phyloP scores from a whole-genome alignment of 2,113 vertebrate species.

The Melanocharis versteri region DNA sequence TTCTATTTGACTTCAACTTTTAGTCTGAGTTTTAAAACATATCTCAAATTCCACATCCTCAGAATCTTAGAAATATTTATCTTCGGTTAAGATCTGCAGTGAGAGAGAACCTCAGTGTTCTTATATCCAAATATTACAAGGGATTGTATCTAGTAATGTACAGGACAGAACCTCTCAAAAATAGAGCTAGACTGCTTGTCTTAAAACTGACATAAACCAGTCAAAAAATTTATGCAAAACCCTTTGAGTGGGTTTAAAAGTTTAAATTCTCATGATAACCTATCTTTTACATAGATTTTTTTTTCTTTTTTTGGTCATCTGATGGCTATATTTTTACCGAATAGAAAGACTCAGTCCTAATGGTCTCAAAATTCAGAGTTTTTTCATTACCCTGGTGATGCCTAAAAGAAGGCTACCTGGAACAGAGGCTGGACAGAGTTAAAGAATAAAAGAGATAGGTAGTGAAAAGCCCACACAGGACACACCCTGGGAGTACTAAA shows the following conservation, averaged over 20 bases:
- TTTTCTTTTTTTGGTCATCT: not conserved
- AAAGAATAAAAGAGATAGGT: no score
- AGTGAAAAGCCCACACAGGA: no score
- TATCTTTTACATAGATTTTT: not conserved
- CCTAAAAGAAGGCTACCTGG: no score
- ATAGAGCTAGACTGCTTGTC: not conserved
- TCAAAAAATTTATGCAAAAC: not conserved
- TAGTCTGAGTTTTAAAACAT: not conserved
- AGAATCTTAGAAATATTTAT: not conserved
- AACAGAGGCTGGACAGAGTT: no score
- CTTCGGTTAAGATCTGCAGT: not conserved
- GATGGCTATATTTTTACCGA: not conserved
- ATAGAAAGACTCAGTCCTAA: not conserved
- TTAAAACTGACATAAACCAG: not conserved
- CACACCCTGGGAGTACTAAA: no score
- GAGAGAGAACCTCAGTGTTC: not conserved
- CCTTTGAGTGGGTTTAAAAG: not conserved
- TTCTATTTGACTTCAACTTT: not conserved
- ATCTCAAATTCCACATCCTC: not conserved
- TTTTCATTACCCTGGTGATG: not conserved
- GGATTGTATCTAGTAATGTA: not conserved
- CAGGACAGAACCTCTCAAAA: not conserved
- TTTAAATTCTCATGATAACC: not conserved
- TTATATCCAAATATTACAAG: not conserved
- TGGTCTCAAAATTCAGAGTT: not conserved